phyloP scores from a whole-genome alignment of 1,140 invertebrate species.

The Copidosoma floridanum region DNA sequence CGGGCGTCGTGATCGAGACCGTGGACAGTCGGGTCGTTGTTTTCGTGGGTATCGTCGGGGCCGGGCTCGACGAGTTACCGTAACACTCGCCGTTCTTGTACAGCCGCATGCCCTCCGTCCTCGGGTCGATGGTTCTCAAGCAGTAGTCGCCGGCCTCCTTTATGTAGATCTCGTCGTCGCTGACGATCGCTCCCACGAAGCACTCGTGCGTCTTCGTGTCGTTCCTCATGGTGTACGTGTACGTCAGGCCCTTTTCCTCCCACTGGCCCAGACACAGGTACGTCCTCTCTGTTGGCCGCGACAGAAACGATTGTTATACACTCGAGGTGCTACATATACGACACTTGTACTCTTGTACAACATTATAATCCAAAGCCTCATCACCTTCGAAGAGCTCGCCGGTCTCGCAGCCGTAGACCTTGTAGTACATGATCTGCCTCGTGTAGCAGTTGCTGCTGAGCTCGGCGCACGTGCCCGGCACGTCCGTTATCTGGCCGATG shows the following conservation, averaged over 20 bases:
- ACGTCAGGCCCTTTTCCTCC: constrained; percentile 66
- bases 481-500: constrained; percentile 66
- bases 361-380: no score
- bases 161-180: constrained; percentile 65
- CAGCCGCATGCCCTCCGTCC: constrained; percentile 66
- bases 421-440: constrained; percentile 72
- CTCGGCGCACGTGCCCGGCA: constrained; percentile 68
- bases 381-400: constrained; percentile 67
- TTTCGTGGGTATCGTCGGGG: constrained; percentile 47
- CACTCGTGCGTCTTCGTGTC: constrained; percentile 69
- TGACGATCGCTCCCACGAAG: constrained; percentile 69
- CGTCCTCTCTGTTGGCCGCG: constrained; percentile 66
- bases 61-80: constrained; percentile 53
- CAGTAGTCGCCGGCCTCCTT: constrained; percentile 73
- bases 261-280: constrained; percentile 72
- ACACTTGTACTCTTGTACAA: no score
- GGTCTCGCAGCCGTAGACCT: constrained; percentile 64
- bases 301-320: no score
- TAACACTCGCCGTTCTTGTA: constrained; percentile 60
- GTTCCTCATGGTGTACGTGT: constrained; percentile 69
- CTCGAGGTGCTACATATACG: no score
- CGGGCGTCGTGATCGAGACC: constrained; percentile 41
- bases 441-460: constrained; percentile 70
- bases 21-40: constrained; percentile 34
- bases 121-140: constrained; percentile 64